Base-by-base conservation (phyloP, 2,888 invertebrate genomes). In the Caenorhabditis angaria region DNA sequence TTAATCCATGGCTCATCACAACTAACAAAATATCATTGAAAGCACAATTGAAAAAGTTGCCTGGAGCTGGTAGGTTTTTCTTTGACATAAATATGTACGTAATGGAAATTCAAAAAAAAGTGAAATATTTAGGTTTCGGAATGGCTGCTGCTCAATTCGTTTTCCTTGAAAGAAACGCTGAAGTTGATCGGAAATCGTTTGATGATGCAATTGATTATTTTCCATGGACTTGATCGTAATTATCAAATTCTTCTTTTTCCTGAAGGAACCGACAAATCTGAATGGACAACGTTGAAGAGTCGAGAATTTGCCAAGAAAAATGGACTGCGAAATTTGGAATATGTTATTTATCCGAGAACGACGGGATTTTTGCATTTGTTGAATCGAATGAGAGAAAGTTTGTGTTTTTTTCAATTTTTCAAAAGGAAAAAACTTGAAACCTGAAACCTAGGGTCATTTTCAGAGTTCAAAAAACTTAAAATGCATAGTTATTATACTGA, bases 71-170 rank as follows among this genome's bases (percentile, higher is more conserved):
- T 41, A 41, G 18, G 3, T 12, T 41, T 41, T 41, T 41, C 8
- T 18, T 2, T 18, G 94, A 93, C 88, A 88, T 79, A 55, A n/a
- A 25, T 48, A 59, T 25, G 53, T 22, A 18, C 6, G 48, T 18
- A 14, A 41, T 8, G 14, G 41, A 14, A 12, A 14, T 41, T 32
- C 24, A 41, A 32, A 28, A 56, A 35, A 29, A 14, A 47, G 12
- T 60, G 56, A 6, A 3, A 68, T 80, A 10, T 20, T 12, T 8
- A 41, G 41, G 90, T 2, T 90, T 90, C 89, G 93, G 94, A 82
- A 94, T 95, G 94, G 94, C 94, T 88, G 89, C 93, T 85, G 92
- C 92, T 73, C 92, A 92, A 83, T 95, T 93, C 88, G 90, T 94
- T 61, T 95, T 93, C 88, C 91, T 95, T 80, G 92, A 93, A 80